Evolutionary conservation across 2,797 vertebrate genomes (phyloP).

Genomic region (Periparus ater): DNA sequence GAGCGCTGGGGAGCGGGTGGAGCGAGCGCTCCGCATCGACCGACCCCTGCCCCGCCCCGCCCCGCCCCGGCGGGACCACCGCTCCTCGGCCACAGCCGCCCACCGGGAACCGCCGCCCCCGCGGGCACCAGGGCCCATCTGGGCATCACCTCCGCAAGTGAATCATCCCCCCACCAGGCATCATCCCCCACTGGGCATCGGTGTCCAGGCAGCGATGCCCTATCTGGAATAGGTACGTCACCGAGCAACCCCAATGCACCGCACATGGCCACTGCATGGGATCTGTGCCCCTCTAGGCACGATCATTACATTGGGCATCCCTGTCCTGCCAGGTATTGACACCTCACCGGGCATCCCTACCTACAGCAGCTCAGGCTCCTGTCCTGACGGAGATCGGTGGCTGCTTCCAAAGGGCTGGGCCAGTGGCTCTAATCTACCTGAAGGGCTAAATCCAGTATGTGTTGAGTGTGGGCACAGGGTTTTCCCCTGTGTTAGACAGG

Average conservation of each 20-base stretch:
- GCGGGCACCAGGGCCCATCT: not conserved
- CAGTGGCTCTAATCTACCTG: not conserved
- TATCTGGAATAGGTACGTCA: not conserved
- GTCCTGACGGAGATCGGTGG: not conserved
- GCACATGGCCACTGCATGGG: too few species aligned
- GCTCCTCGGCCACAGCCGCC: not conserved
- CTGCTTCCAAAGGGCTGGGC: not conserved
- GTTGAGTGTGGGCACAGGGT: fast-evolving
- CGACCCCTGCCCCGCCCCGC: not conserved
- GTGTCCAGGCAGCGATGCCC: not conserved
- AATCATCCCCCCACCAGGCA: not conserved
- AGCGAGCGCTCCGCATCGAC: not conserved
- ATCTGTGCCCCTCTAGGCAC: not conserved
- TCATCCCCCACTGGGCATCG: fast-evolving
- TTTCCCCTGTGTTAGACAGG: not conserved
- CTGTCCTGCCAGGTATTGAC: not conserved
- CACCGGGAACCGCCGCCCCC: not conserved
- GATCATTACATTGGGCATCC: not conserved
- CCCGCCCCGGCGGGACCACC: not conserved
- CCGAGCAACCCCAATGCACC: too few species aligned
- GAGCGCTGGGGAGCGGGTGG: not conserved
- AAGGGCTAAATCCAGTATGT: not conserved
- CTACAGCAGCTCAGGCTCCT: not conserved
- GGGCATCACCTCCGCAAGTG: not conserved
- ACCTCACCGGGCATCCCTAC: not conserved